phyloP scores from a whole-genome alignment of 2,888 invertebrate species.

The Nephrotoma appendiculata region DNA sequence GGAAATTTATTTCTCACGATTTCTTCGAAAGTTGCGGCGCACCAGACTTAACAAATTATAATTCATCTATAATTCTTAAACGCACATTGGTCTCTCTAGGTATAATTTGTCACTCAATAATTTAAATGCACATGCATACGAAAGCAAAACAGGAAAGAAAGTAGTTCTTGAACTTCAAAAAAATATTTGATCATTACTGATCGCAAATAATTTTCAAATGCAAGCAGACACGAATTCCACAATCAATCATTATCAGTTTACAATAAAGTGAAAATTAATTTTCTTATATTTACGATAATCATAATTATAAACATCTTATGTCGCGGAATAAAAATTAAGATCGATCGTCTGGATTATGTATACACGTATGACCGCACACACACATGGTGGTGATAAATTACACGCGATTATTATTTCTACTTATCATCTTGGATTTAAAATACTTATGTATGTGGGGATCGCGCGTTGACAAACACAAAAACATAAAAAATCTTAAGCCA shows the following conservation, averaged over 20 bases:
- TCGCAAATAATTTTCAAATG: background rate
- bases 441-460: background rate
- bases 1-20: background rate
- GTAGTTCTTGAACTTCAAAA: background rate
- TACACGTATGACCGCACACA: background rate
- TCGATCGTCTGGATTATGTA: background rate
- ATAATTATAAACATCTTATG: background rate
- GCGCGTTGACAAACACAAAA: background rate
- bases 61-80: background rate
- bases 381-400: background rate
- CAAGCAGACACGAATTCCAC: background rate
- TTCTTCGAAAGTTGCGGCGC: background rate
- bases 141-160: background rate
- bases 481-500: background rate
- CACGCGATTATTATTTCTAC: background rate
- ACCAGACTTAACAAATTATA: background rate
- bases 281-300: background rate
- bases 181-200: background rate
- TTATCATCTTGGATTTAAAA: too few species aligned
- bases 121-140: background rate
- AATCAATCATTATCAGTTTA: background rate
- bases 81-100: background rate
- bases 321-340: background rate
- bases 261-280: background rate
- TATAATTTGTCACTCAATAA: background rate